Conservation (phyloP, 2,113 vertebrate genomes). For the Hemiscyllium ocellatum region DNA sequence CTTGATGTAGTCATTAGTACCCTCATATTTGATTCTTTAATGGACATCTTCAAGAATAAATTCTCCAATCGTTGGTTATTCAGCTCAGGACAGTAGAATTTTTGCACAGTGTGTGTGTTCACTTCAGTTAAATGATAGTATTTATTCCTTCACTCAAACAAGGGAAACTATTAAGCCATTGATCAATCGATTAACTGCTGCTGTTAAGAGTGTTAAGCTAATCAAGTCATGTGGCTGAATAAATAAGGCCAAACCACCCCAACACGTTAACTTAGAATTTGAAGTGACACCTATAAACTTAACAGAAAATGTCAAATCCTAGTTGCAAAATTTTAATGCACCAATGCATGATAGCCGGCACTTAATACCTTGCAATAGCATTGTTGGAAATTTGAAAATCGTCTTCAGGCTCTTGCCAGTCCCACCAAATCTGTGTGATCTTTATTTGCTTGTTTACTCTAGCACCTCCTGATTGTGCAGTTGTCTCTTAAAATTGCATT, state of each 20-base stretch:
- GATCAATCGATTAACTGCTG: conserved; percentile 69
- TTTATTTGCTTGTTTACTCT: neutral
- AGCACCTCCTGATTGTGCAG: neutral
- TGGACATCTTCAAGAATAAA: neutral
- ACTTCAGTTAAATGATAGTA: neutral
- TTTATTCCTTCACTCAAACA: neutral
- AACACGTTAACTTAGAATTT: conserved; percentile 69
- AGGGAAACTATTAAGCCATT: conserved; percentile 57
- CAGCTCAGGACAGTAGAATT: no score
- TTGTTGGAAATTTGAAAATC: conserved; percentile 5
- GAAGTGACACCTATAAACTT: conserved; percentile 50
- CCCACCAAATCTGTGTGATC: neutral
- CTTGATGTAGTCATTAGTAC: neutral
- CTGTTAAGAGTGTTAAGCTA: conserved; percentile 66
- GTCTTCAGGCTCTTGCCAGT: neutral
- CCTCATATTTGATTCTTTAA: neutral
- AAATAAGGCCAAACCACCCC: conserved; percentile 68
- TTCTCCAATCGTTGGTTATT: neutral
- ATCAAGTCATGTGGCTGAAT: conserved; percentile 68
- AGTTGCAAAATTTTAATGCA: conserved; percentile 47
- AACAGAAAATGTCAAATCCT: conserved; percentile 47
- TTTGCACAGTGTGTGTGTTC: neutral
- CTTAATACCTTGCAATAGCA: conserved; percentile 47
- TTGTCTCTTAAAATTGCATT: neutral
- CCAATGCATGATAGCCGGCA: conserved; percentile 47